These are phyloP conservation scores for Sakesphorus luctuosus DNA, from an alignment of 2,113 vertebrate genomes.

Conservation along the genomic window DNA sequence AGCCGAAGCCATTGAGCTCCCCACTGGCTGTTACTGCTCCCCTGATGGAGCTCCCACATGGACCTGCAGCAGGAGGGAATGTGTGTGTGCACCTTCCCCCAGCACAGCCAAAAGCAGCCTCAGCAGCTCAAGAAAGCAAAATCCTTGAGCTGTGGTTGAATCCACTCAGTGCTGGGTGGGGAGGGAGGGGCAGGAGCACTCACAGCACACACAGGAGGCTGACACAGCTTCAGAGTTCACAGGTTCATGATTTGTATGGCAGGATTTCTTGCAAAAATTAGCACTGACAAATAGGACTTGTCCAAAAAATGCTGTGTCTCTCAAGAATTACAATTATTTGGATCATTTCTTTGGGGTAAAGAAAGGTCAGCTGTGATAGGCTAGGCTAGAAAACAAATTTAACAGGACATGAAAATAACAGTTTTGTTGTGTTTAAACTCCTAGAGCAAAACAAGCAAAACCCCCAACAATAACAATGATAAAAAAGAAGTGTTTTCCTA, in stretches of 20 bases:
- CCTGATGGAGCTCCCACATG: rapidly evolving
- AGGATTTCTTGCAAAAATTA: not conserved
- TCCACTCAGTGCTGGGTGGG: rapidly evolving
- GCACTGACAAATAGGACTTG: not conserved
- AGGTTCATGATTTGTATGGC: rapidly evolving
- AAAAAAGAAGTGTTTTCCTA: not conserved
- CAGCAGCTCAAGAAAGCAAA: not conserved
- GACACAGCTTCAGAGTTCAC: rapidly evolving
- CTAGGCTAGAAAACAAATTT: not conserved
- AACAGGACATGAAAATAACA: not conserved
- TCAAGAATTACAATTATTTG: not conserved
- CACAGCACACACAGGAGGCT: not conserved
- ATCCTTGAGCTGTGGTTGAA: not conserved
- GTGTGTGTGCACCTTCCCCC: not conserved
- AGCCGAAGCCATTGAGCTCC: not conserved
- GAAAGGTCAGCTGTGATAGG: not conserved
- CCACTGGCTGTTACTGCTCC: not conserved
- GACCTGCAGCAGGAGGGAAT: not conserved
- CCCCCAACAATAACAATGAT: not conserved
- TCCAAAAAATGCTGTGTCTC: not conserved
- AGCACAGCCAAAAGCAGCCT: not conserved
- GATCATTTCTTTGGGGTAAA: not conserved
- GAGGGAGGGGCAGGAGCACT: not conserved
- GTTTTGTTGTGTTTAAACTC: not conserved
- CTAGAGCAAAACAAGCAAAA: not conserved